Evolutionary conservation across 2,113 vertebrate species (phyloP).

Genomic region (Craseonycteris thonglongyai): DNA sequence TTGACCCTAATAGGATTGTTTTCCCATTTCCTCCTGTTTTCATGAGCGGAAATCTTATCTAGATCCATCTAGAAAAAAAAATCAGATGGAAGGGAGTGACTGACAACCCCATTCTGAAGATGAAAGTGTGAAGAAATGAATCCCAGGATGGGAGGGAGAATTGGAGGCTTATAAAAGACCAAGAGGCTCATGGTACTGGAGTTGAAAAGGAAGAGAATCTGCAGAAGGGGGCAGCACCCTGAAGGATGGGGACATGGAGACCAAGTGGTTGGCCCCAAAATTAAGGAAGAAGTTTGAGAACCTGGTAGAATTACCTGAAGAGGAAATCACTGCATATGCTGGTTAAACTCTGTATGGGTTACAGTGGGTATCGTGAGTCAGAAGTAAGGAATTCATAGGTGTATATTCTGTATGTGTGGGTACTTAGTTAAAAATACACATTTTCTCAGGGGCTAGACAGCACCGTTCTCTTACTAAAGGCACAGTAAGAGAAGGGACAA

Average conservation of each 20-base stretch:
- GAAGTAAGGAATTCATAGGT: background rate
- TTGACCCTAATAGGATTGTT: background rate
- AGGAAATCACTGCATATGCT: background rate
- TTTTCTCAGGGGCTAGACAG: background rate
- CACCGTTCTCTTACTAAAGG: background rate
- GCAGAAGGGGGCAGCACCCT: background rate
- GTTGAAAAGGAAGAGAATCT: background rate
- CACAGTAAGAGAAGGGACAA: background rate
- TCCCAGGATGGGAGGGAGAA: background rate
- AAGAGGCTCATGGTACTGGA: background rate
- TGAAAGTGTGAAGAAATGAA: background rate
- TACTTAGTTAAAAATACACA: conserved; percentile 6
- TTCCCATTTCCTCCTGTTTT: conserved; percentile 38
- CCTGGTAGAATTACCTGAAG: background rate
- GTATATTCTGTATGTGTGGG: background rate
- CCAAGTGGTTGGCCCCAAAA: background rate
- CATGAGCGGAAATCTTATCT: background rate
- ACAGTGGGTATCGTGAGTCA: background rate
- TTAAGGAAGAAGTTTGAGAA: background rate
- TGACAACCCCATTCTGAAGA: background rate
- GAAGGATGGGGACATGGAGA: background rate
- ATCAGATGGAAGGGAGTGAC: background rate
- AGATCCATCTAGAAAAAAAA: background rate
- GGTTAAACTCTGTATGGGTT: background rate
- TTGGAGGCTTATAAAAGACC: background rate